Evolutionary conservation across 2,113 vertebrate species (phyloP).

Genomic region (Castor canadensis): DNA sequence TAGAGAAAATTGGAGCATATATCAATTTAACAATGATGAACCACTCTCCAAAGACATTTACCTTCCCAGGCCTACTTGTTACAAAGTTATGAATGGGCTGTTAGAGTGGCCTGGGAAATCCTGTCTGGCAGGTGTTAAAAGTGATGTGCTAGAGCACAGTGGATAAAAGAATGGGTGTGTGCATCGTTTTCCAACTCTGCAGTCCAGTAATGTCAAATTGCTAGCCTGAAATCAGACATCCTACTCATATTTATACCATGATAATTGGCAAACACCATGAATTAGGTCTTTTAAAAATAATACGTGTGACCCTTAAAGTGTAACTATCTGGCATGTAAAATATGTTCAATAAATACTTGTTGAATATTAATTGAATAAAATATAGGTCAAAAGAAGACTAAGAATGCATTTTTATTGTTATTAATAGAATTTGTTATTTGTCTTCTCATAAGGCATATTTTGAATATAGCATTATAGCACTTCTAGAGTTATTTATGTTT

Average conservation of each 20-base stretch:
- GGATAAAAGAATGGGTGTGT: no score
- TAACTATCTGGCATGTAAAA: no score
- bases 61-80: not conserved
- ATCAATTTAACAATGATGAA: not conserved
- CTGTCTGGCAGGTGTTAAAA: no score
- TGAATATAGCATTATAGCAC: not conserved
- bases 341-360: no score
- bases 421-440: not conserved
- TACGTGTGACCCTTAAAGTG: no score
- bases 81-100: not conserved
- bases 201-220: no score
- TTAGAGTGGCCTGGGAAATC: not conserved
- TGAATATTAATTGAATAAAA: conserved; percentile 20
- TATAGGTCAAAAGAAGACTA: not conserved
- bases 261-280: no score
- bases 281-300: no score
- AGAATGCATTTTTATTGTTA: not conserved
- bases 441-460: not conserved
- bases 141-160: no score
- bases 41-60: not conserved
- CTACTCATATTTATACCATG: no score
- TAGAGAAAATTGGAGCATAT: not conserved
- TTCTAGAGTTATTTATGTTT: conserved; percentile 31
- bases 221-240: no score
- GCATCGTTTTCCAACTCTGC: no score